These are phyloP conservation scores for Pristionchus japonicus DNA, from an alignment of 2,888 invertebrate genomes.

Conservation along the genomic window DNA sequence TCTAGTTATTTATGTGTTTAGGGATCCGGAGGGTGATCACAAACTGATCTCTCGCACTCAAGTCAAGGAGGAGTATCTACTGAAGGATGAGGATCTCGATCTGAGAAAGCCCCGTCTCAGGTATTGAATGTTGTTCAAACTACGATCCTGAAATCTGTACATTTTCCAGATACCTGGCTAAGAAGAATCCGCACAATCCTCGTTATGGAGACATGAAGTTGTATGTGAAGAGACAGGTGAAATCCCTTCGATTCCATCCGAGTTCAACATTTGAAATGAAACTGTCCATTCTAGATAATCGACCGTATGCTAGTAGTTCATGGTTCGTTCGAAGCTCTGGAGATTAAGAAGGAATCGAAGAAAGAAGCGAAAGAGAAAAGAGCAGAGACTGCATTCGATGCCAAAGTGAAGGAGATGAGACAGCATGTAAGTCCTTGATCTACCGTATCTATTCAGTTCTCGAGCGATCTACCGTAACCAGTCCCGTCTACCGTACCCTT, in stretches of 20 bases:
- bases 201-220: constrained; percentile 96
- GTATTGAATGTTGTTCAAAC: too few relatives aligned
- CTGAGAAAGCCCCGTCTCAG: constrained; percentile 86
- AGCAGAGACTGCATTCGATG: constrained; percentile 86
- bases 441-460: background rate
- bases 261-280: too few relatives aligned
- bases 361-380: constrained; percentile 83
- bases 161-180: constrained; percentile 82
- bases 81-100: constrained; percentile 88
- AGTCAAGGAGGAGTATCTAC: constrained; percentile 88
- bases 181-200: constrained; percentile 93
- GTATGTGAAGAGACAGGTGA: constrained; percentile 88
- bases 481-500: background rate
- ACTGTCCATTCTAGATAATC: constrained; percentile 81
- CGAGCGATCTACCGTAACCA: too few relatives aligned
- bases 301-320: constrained; percentile 82
- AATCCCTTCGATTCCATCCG: too few relatives aligned
- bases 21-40: constrained; percentile 86
- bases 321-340: constrained; percentile 85
- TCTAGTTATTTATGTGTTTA: constrained; percentile 65
- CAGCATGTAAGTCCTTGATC: constrained; percentile 60
- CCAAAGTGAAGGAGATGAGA: constrained; percentile 83
- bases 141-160: too few relatives aligned
- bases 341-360: constrained; percentile 84
- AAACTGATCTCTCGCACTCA: constrained; percentile 92